Percentiles rank a stretch among this genome's conserved stretches.
phyloP scores from a whole-genome alignment of 2,888 invertebrate species.

The Ischnus inquisitorius region DNA sequence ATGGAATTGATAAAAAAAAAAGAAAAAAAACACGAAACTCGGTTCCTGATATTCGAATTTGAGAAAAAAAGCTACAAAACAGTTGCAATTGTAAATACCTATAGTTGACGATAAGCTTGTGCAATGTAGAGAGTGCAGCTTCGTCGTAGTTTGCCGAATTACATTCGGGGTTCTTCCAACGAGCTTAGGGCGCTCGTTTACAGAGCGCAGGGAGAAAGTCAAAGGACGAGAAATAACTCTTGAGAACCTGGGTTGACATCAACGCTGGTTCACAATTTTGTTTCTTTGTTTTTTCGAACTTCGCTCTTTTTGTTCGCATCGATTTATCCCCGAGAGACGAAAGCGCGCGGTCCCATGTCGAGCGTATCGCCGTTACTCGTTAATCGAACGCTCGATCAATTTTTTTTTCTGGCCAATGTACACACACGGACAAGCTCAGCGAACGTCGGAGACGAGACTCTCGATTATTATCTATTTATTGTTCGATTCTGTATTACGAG shows the following conservation, averaged over 20 bases:
- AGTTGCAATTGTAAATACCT: conserved; percentile 59
- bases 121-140: conserved; percentile 9
- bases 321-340: conserved; percentile 32
- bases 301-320: conserved; percentile 24
- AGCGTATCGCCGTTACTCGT: conserved; percentile 32
- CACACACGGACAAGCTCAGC: background rate
- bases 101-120: conserved; percentile 25
- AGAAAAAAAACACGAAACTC: conserved; percentile 70
- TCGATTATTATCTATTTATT: conserved; percentile 57
- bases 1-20: conserved; percentile 75
- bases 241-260: conserved; percentile 40
- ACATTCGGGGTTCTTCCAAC: conserved; percentile 63
- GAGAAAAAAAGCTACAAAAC: conserved; percentile 61
- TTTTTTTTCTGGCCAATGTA: conserved; percentile 8
- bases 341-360: conserved; percentile 5
- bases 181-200: conserved; percentile 55
- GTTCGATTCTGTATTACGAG: conserved; percentile 54
- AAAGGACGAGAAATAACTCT: conserved; percentile 31
- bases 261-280: conserved; percentile 37
- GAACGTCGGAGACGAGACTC: conserved; percentile 25
- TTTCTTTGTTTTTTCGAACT: background rate
- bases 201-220: conserved; percentile 22
- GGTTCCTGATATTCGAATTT: conserved; percentile 76
- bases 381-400: conserved; percentile 17
- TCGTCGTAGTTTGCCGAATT: conserved; percentile 46